Percentiles rank a stretch among this genome's conserved stretches.
phyloP scores from a whole-genome alignment of 2,888 invertebrate species.

The Barypeithes pellucidus region DNA sequence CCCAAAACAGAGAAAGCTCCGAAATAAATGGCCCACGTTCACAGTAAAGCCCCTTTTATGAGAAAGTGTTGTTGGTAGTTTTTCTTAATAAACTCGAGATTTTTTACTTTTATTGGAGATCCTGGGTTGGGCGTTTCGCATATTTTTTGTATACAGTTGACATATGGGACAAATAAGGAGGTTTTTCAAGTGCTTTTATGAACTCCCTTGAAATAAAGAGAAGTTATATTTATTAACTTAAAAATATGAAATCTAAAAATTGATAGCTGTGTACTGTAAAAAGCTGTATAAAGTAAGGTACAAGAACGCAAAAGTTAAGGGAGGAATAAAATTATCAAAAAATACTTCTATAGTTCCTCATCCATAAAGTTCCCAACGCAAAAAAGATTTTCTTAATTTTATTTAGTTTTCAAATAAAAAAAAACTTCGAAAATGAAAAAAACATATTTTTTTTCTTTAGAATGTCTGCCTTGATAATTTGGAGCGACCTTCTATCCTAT shows the following conservation, averaged over 20 bases:
- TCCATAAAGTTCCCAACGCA: too few relatives aligned
- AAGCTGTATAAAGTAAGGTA: too few relatives aligned
- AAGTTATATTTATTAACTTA: too few relatives aligned
- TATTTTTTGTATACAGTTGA: conserved; percentile 3
- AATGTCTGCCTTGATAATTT: not conserved
- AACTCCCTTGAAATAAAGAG: too few relatives aligned
- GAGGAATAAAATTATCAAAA: too few relatives aligned
- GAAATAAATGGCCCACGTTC: conserved; percentile 44
- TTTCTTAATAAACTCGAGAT: conserved; percentile 50
- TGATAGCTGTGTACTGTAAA: too few relatives aligned
- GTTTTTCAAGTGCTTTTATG: too few relatives aligned
- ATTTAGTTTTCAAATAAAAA: not conserved
- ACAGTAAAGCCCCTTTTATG: conserved; percentile 44
- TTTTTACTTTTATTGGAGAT: conserved; percentile 40
- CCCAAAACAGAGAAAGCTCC: conserved; percentile 31
- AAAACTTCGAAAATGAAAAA: not conserved
- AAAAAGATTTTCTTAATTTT: not conserved
- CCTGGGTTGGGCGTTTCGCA: conserved; percentile 3
- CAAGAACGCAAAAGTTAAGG: too few relatives aligned
- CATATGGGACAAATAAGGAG: not conserved
- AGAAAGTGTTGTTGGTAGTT: conserved; percentile 50
- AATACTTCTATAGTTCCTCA: too few relatives aligned
- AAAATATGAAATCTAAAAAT: too few relatives aligned
- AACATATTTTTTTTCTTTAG: not conserved
- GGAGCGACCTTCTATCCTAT: not conserved